Evolutionary conservation across 1,140 invertebrate genomes (phyloP), one percentile per base, ranked within the genome.

Genomic region (Apolygus lucorum): DNA sequence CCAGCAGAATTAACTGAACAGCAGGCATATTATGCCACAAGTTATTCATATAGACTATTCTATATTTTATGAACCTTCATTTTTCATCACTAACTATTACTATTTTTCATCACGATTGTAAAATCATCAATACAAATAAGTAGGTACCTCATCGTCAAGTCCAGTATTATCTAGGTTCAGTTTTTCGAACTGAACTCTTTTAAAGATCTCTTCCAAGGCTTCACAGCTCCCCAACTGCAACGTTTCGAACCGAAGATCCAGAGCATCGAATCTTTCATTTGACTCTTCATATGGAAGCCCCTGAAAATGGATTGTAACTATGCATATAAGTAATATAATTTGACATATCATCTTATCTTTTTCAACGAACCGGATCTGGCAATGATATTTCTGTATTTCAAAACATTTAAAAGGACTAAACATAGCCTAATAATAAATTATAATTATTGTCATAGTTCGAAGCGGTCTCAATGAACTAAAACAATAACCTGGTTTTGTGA

Each of bases 141-240:
- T n/a, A n/a, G n/a, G n/a, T n/a, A 76, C 75, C 62, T 76, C 75
- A 72, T 76, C 75, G 67, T 76, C 75, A 28, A 76, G 65, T 67
- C 68, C 68, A n/a, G 74, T 75, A 11, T 71, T 69, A 69, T 75
- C 75, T 25, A 76, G 68, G 69, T 75, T 74, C 17, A 76, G 69
- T 62, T 67, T 70, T 2, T 71, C 49, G 68, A 76, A 75, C 29
- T 76, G 76, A 62, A 91, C 81, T 77, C 88, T 79, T 78, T 88
- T 88, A 28, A 92, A 83, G 74, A 92, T 84, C 78, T 90, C 89
- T 78, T 92, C 90, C 52, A 91, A 76, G 64, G 86, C 82, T 79
- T 92, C 90, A 76, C 85, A 87, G 72, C 86, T 82, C 65, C 82
- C 78, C 68, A 82, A 77, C 73, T 84, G 81, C 67, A 91, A 78